These are phyloP conservation scores for Tiphia femorata DNA, from an alignment of 2,888 invertebrate species.

Conservation along the genomic window DNA sequence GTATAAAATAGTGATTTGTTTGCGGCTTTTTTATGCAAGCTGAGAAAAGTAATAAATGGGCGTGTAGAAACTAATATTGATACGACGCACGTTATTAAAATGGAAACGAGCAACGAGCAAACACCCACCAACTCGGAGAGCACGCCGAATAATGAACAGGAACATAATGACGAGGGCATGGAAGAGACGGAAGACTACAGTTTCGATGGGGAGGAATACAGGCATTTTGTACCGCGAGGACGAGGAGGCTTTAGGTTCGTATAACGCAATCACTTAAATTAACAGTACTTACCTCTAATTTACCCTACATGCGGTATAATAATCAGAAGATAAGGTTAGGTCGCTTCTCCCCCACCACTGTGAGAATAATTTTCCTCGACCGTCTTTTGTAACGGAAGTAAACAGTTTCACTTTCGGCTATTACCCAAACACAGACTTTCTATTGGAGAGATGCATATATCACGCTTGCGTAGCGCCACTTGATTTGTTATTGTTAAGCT, in stretches of 20 bases:
- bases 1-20: constrained; percentile 54
- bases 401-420: too few species aligned
- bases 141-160: constrained; percentile 48
- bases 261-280: too few species aligned
- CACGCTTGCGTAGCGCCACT: too few species aligned
- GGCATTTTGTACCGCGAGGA: constrained; percentile 70
- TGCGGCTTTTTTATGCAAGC: constrained; percentile 48
- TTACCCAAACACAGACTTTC: too few species aligned
- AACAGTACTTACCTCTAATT: too few species aligned
- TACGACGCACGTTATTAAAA: constrained; percentile 26
- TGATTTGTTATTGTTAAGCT: too few species aligned
- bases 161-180: constrained; percentile 60
- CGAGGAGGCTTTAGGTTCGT: constrained; percentile 71
- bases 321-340: constrained; percentile 36
- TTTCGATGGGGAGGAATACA: constrained; percentile 69
- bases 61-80: constrained; percentile 32
- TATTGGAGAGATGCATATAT: too few species aligned
- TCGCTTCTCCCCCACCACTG: constrained; percentile 10
- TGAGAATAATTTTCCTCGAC: constrained; percentile 6
- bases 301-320: too few species aligned
- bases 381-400: constrained; percentile 10
- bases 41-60: constrained; percentile 39
- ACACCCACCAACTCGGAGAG: constrained; percentile 29
- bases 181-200: constrained; percentile 64
- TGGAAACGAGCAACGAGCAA: constrained; percentile 47